These are phyloP conservation scores for Silurus aristotelis DNA, from an alignment of 2,797 vertebrate species.

Conservation along the genomic window DNA sequence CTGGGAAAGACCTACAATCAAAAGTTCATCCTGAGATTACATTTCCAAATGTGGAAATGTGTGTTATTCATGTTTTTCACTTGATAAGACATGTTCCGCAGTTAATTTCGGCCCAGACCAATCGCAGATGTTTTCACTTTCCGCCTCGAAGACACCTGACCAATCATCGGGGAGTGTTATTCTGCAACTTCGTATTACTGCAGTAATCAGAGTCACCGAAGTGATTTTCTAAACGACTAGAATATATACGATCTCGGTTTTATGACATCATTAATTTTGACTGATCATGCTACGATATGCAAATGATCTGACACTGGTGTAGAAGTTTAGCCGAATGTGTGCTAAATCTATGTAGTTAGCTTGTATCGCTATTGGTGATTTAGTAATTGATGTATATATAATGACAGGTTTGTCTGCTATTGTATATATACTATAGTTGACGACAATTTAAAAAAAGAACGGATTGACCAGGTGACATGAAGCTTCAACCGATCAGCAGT, in stretches of 20 bases:
- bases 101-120: neutral
- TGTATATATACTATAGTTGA: neutral
- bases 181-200: neutral
- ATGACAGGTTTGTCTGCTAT: neutral
- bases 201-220: neutral
- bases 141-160: neutral
- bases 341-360: neutral
- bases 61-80: neutral
- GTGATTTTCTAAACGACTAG: too few relatives aligned
- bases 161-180: neutral
- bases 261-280: neutral
- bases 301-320: neutral
- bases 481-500: neutral
- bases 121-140: neutral
- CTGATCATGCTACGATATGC: neutral
- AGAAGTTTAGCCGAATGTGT: neutral
- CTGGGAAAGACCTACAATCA: slow-evolving; percentile 34
- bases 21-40: neutral
- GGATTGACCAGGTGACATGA: neutral
- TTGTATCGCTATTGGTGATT: neutral
- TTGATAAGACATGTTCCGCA: neutral
- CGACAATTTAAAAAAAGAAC: too few relatives aligned
- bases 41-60: slow-evolving; percentile 10
- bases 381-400: neutral
- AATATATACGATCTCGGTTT: too few relatives aligned